phyloP scores from a whole-genome alignment of 2,797 vertebrate species.

The Tarsius wallacei region DNA sequence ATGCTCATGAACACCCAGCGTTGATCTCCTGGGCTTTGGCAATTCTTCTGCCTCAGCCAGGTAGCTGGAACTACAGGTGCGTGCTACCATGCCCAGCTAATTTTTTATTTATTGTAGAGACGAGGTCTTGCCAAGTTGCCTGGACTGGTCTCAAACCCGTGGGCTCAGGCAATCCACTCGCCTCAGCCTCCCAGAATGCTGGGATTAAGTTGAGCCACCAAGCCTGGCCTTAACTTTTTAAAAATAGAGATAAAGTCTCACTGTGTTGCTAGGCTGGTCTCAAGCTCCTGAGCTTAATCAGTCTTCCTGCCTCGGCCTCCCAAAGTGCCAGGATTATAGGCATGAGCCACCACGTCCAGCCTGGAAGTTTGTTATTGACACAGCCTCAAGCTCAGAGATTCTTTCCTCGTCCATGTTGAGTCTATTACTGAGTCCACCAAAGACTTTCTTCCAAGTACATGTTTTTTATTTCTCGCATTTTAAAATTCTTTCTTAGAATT shows the following conservation, averaged over 20 bases:
- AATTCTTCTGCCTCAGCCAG: not conserved
- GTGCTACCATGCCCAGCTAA: not conserved
- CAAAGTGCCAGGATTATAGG: not conserved
- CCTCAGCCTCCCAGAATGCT: not conserved
- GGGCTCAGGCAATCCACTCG: not conserved
- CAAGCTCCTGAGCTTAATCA: not conserved
- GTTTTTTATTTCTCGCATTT: too few species aligned
- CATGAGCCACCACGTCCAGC: accelerated
- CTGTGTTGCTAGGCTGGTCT: not conserved
- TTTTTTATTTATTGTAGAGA: not conserved
- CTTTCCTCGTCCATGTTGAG: too few species aligned
- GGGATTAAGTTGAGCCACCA: not conserved
- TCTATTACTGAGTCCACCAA: too few species aligned
- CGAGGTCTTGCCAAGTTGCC: not conserved
- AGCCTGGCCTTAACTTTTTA: not conserved
- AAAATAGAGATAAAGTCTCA: not conserved
- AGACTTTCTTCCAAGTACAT: too few species aligned
- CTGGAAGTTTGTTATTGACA: not conserved
- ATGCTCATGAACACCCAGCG: not conserved
- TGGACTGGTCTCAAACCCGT: not conserved
- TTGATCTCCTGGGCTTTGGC: not conserved
- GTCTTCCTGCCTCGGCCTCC: not conserved
- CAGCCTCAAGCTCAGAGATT: too few species aligned
- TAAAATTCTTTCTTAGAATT: not conserved
- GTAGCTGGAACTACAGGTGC: not conserved